phyloP scores from a whole-genome alignment of 2,888 invertebrate species.

The Scaptomyza reducta region DNA sequence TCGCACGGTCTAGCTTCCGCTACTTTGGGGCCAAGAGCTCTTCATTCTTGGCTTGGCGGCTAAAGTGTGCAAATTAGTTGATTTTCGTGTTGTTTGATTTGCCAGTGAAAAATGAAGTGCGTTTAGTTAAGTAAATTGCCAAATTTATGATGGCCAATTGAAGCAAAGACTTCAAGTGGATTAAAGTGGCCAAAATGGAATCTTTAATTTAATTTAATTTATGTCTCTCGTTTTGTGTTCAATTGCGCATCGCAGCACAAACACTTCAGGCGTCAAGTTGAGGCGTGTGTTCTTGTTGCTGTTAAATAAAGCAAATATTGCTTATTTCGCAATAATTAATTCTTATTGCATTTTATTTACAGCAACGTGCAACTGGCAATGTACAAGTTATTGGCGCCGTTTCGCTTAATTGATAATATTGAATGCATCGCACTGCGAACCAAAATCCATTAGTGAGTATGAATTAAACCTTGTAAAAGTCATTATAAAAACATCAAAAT shows the following conservation, averaged over 20 bases:
- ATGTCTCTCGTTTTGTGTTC: not conserved
- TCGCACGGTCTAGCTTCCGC: not conserved
- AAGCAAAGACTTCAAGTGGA: slow-evolving; percentile 1
- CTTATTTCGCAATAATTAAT: slow-evolving; percentile 70
- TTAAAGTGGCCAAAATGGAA: not conserved
- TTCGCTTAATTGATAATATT: slow-evolving; percentile 73
- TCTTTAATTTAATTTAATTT: slow-evolving; percentile 25
- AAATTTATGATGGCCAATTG: slow-evolving; percentile 40
- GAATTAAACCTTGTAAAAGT: slow-evolving; percentile 74
- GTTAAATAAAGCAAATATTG: slow-evolving; percentile 29
- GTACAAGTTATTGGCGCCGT: slow-evolving; percentile 35
- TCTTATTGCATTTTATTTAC: slow-evolving; percentile 55
- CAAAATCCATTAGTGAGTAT: slow-evolving; percentile 77
- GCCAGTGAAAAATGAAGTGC: slow-evolving; percentile 45
- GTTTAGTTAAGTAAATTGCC: slow-evolving; percentile 35
- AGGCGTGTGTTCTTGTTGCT: not conserved
- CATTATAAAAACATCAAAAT: slow-evolving; percentile 62
- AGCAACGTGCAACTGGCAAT: slow-evolving; percentile 17
- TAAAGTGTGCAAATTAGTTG: slow-evolving; percentile 73
- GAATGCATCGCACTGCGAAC: slow-evolving; percentile 51
- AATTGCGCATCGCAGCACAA: no score
- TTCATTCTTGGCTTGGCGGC: slow-evolving; percentile 40
- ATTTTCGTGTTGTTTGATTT: slow-evolving; percentile 66
- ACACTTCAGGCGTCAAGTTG: not conserved
- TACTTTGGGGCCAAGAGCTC: not conserved